Evolutionary conservation across 2,888 invertebrate species (phyloP), one percentile per base, ranked within the genome.

Genomic region (Eremobia ochroleuca): DNA sequence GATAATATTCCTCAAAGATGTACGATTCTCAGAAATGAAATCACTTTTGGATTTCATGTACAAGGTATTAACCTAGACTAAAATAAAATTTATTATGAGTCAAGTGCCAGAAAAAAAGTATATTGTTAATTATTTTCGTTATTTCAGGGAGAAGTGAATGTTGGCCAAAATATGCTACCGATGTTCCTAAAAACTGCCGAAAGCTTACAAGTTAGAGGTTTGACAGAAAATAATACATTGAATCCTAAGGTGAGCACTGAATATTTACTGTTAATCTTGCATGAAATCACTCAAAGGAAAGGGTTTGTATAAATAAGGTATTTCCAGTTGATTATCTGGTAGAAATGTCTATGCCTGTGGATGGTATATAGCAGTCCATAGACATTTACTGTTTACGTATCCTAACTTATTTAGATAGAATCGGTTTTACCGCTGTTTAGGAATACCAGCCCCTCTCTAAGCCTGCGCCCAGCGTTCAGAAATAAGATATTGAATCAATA

Each of bases 41-140:
- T 98, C 98, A 88, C 97, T 99, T 93, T 97, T 99, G 94, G 98
- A 98, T 97, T 99, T 99, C 96, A 99, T 99, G 99, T 99, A 99
- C 97, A 98, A 98, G 97, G 98, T 98, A 93, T 94, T 75, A 61
- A 69, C 52, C 49, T 59, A 66, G 15, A 64, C 73, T 52, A 13
- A 64, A 72, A 70, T 62, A 15, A 40, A 58, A 49, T 49, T 9
- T 18, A 69, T 66, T 52, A 59, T 9, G 28, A 73, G 5, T 34
- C 15, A 64, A 40, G 46, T 75, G 66, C n/a, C 67, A 40, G 37
- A 74, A 72, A 55, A 55, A 71, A 31, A 81, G n/a, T n/a, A 69
- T 31, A 28, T 15, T 73, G 31, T 82, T 64, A 71, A 71, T 72
- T 82, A 9, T 79, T 80, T 46, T 72, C 74, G 59, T 77, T 79